Percentiles rank a stretch among this genome's conserved stretches.
Conservation (phyloP, 2,797 vertebrate species). For the Cebuella pygmaea region DNA sequence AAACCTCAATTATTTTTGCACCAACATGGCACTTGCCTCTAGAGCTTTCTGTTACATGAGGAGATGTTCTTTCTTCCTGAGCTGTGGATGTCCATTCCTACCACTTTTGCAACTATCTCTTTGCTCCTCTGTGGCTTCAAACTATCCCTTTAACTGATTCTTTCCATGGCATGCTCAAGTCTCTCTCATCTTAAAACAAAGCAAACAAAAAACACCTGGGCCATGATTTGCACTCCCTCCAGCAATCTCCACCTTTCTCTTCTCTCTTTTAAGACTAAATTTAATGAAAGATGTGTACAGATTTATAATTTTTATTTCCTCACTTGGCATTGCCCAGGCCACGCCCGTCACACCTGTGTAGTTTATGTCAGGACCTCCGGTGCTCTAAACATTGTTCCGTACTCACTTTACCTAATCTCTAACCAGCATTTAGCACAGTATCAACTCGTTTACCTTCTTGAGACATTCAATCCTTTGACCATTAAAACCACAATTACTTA, state of each 20-base stretch:
- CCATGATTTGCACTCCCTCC: neutral
- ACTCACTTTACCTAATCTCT: neutral
- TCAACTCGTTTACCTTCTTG: neutral
- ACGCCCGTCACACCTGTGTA: neutral
- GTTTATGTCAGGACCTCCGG: rapidly evolving
- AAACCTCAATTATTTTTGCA: neutral
- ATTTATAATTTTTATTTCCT: neutral
- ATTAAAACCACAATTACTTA: neutral
- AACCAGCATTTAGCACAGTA: neutral
- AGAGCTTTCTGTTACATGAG: neutral
- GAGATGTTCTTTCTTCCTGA: neutral
- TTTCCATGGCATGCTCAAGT: neutral
- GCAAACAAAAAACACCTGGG: neutral
- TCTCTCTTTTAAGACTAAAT: neutral
- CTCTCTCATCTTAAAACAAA: neutral
- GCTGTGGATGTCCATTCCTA: neutral
- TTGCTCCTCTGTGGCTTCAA: neutral
- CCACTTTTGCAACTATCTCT: neutral
- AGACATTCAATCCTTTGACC: neutral
- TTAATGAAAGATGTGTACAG: neutral
- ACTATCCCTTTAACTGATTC: neutral
- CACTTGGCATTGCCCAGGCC: neutral
- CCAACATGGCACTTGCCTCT: neutral
- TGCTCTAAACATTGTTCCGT: neutral
- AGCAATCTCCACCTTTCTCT: neutral